Base-by-base conservation (phyloP, 2,113 vertebrate genomes). In the Amia ocellicauda region DNA sequence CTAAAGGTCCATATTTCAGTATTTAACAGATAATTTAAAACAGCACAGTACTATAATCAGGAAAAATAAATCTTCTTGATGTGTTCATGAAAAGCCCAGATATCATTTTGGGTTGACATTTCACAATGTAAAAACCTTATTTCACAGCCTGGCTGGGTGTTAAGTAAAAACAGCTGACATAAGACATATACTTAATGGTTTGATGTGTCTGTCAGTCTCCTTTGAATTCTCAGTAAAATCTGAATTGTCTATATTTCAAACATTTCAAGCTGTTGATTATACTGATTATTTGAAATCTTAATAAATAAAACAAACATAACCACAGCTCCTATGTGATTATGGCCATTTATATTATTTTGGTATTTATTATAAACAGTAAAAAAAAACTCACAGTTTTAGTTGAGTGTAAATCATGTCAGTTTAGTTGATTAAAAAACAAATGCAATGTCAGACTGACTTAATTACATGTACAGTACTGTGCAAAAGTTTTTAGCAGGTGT, bases 61-160 rank as follows among this genome's bases (percentile, higher is more conserved):
- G 23, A 53, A 22, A 53, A 53, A n/a, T n/a, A 53, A 53, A 10
- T 23, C 8, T 9, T 53, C 20, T 53, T 53, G 51, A 8, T 47
- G 43, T 14, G 16, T 47, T n/a, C 14, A 13, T 14, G 11, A 50
- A 26, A 68, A 65, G 64, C 53, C 51, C 40, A 52, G 54, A 68
- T 73, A 75, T 66, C 69, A 71, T 78, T 74, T 78, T 73, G 67
- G 61, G 63, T 58, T 66, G 69, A 75, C 78, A 72, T 54, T 45
- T 82, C 78, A 83, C 74, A 78, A 70, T 72, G 73, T 80, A 84
- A 86, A 78, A 76, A 80, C 76, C 74, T 78, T 26, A 64, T 64
- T 45, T 81, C 70, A 81, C 72, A 69, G 73, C 65, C 55, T 50
- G 68, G 74, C 55, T 74, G 70, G 71, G 23, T 71, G 60, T 69